Evolutionary conservation across 2,888 invertebrate genomes (phyloP).

Genomic region (Erannis defoliaria): DNA sequence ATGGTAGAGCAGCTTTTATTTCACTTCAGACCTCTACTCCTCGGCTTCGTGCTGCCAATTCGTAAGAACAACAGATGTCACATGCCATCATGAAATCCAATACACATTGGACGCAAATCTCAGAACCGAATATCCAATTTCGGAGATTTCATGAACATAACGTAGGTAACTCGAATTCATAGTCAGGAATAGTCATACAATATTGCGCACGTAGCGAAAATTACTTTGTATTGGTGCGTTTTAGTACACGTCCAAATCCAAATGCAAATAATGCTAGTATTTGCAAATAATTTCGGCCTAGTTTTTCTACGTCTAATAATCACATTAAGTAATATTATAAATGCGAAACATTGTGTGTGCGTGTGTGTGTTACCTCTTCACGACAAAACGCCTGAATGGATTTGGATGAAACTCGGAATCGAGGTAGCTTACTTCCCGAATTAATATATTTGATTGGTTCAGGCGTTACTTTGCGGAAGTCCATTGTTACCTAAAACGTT

Average conservation of each 20-base stretch:
- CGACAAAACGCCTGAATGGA: no score
- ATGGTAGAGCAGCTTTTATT: neutral
- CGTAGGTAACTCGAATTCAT: conserved; percentile 25
- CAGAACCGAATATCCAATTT: conserved; percentile 38
- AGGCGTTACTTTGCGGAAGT: no score
- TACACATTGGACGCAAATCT: conserved; percentile 35
- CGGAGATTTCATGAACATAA: conserved; percentile 25
- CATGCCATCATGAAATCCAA: conserved; percentile 35
- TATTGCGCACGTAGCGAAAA: conserved; percentile 11
- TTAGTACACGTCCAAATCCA: conserved; percentile 1
- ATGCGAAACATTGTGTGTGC: no score
- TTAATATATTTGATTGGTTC: no score
- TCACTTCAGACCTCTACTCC: conserved; percentile 1
- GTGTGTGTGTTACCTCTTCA: no score
- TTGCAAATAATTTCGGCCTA: neutral
- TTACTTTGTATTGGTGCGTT: conserved; percentile 21
- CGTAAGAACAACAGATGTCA: conserved; percentile 39
- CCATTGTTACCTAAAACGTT: no score
- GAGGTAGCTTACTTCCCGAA: no score
- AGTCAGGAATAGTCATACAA: conserved; percentile 1
- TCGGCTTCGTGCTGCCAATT: conserved; percentile 17
- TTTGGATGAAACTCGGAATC: no score
- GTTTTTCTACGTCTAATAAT: neutral
- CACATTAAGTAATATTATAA: no score
- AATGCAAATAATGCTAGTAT: conserved; percentile 9